Evolutionary conservation across 2,113 vertebrate genomes (phyloP).

Genomic region (Glaucomys volans): DNA sequence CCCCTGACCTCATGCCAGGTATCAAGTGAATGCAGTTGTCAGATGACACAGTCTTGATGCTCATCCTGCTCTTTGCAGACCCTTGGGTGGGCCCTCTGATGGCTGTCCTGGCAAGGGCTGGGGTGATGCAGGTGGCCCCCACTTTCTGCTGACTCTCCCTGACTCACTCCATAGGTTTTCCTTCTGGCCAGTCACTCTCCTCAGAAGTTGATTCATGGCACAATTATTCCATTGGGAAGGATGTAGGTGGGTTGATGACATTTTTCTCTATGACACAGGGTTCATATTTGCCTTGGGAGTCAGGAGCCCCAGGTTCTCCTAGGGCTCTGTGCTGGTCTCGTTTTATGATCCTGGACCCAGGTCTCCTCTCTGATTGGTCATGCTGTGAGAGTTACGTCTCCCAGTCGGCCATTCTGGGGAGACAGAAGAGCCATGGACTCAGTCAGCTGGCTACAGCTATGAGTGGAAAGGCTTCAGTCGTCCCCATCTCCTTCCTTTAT

Average conservation of each 20-base stretch:
- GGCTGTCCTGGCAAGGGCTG: background rate
- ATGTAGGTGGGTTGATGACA: background rate
- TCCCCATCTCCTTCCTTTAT: background rate
- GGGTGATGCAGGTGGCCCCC: background rate
- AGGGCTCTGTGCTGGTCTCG: background rate
- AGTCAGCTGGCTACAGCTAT: background rate
- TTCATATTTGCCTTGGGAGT: background rate
- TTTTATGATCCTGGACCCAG: background rate
- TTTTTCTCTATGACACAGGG: background rate
- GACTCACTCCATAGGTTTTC: background rate
- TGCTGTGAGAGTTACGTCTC: background rate
- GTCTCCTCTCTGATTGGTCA: background rate
- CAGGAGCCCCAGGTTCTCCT: background rate
- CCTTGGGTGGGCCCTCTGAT: background rate
- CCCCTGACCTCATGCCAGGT: background rate
- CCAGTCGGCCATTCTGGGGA: background rate
- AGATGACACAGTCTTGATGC: background rate
- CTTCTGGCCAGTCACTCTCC: background rate
- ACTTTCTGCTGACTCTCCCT: background rate
- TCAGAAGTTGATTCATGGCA: slow-evolving; percentile 55
- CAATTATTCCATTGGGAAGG: background rate
- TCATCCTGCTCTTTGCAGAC: background rate
- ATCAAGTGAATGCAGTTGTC: background rate
- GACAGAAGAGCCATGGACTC: background rate
- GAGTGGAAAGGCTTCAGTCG: no score